Evolutionary conservation across 2,113 vertebrate genomes (phyloP).

Genomic region (Damaliscus lunatus): DNA sequence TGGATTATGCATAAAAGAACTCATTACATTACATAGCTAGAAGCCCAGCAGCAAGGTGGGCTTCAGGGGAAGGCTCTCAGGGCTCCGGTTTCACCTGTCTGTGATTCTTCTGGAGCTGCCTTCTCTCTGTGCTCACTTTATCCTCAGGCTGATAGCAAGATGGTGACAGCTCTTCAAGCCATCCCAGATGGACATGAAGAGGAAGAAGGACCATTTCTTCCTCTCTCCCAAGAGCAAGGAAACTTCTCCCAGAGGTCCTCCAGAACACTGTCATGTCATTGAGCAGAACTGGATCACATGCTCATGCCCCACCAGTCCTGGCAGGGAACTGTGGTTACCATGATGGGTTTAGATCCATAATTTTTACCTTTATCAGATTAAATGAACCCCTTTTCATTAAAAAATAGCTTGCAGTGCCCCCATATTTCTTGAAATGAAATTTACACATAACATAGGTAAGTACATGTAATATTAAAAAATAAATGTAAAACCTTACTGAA

Average conservation of each 20-base stretch:
- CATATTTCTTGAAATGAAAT: not conserved
- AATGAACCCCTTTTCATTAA: not conserved
- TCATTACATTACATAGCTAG: not conserved
- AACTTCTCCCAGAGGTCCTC: not conserved
- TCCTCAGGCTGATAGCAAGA: not conserved
- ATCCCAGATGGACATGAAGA: not conserved
- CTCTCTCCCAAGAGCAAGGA: not conserved
- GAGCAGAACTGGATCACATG: not conserved
- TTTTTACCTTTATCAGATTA: not conserved
- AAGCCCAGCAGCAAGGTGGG: not conserved
- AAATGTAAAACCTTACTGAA: slow-evolving; percentile 12
- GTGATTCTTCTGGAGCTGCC: not conserved
- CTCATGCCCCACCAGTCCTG: not conserved
- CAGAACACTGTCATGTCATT: not conserved
- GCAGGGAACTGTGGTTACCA: not conserved
- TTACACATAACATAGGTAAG: not conserved
- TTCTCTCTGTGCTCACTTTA: not conserved
- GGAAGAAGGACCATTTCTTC: not conserved
- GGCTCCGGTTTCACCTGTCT: not conserved
- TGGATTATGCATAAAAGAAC: not conserved
- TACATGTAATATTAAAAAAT: not conserved
- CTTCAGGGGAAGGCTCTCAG: not conserved
- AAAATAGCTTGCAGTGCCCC: not conserved
- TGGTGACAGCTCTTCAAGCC: not conserved
- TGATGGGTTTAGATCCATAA: not conserved